Base-by-base conservation (phyloP, 1,140 invertebrate species). In the Caerostris darwini region DNA sequence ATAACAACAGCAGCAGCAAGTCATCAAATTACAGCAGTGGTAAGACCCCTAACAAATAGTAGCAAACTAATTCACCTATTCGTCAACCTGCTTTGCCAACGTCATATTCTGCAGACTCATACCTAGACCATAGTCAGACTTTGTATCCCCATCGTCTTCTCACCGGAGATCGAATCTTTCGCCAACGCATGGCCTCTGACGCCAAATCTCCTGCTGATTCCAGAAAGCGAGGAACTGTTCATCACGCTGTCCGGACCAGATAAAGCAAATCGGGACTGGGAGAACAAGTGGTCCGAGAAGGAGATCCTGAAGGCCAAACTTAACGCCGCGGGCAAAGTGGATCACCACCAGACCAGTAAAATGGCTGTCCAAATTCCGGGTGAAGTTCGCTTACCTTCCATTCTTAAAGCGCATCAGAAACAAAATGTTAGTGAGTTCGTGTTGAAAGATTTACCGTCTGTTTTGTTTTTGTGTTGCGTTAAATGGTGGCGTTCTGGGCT, bases 191-290 rank as follows among this genome's bases (percentile, higher is more conserved):
- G 54, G 56, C 69, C 54, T 81, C 17, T 56, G 12, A n/a, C 91
- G 7, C 91, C 81, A 8, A n/a, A 64, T 34, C 89, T 94, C 14
- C 7, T 94, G 34, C 54, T 89, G n/a, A 94, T 94, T 50, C 94
- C 94, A 0, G 94, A 94, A 56, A 85, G 58, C 4, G 94, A 94
- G 61, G 94, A 94, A 94, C 77, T 94, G 53, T n/a, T n/a, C 83
- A 94, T 6, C 64, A 90, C 17, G 77, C 71, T 3, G 88, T 94
- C 3, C 93, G 90, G n/a, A n/a, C n/a, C n/a, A n/a, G n/a, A n/a
- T n/a, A n/a, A n/a, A n/a, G n/a, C n/a, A 19, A 67, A 94, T 7
- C n/a, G 58, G 14, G 92, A 94, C n/a, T 83, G 85, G n/a, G 85
- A 86, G 3, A 61, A 92, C 17, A 57, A 92, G 5, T 93, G 82